A percentile compares a stretch with the other conserved stretches of the same genome.
These are phyloP conservation scores for Cloeon dipterum DNA, from an alignment of 2,888 invertebrate genomes.

Conservation along the genomic window DNA sequence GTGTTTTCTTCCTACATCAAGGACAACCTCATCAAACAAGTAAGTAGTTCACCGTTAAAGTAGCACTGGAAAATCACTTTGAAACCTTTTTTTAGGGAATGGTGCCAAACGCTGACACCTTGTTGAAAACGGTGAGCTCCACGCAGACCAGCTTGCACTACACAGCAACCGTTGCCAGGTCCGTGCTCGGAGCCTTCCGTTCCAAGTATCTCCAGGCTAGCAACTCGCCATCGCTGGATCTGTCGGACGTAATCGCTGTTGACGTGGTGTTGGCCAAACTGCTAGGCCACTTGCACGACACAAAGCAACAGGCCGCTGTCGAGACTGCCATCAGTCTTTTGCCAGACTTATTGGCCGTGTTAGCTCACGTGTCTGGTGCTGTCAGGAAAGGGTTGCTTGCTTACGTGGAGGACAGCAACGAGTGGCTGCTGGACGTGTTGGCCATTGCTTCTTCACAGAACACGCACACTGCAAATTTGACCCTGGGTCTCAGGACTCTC, in stretches of 20 bases:
- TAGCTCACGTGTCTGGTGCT: background rate
- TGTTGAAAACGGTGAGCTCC: conserved; percentile 37
- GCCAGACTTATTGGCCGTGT: background rate
- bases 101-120: conserved; percentile 33
- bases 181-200: conserved; percentile 26
- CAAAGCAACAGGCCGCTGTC: background rate
- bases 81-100: no score
- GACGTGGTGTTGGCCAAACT: conserved; percentile 55
- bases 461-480: conserved; percentile 19
- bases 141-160: conserved; percentile 36
- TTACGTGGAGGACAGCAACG: background rate
- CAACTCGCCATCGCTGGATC: conserved; percentile 9
- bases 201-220: background rate
- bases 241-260: conserved; percentile 14
- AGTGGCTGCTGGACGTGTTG: conserved; percentile 16
- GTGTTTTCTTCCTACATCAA: conserved; percentile 74
- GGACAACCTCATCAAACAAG: conserved; percentile 77
- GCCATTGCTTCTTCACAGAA: conserved; percentile 19
- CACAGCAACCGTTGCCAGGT: conserved; percentile 34
- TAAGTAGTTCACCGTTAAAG: no score
- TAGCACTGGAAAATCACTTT: no score
- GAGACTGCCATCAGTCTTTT: background rate
- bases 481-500: conserved; percentile 23
- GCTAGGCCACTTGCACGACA: conserved; percentile 32
- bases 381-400: background rate